Percentiles rank a stretch among this genome's conserved stretches.
These are phyloP conservation scores for Oreochromis grahami DNA, from an alignment of 2,797 vertebrate species.

Conservation along the genomic window DNA sequence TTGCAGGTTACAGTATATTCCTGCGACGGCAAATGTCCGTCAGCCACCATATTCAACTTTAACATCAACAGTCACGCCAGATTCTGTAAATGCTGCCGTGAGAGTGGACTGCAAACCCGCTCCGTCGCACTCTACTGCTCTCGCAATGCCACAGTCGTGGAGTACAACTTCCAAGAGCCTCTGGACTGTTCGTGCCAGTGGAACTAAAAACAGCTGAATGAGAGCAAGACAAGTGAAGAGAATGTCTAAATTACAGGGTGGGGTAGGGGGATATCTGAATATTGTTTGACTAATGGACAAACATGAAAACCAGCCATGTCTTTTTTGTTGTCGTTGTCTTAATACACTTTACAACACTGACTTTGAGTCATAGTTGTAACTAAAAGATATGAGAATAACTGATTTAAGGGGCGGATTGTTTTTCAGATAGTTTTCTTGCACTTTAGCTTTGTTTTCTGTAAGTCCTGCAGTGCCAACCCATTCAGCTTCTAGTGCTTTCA, in stretches of 20 bases:
- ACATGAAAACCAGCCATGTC: slow-evolving; percentile 54
- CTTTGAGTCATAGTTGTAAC: slow-evolving; percentile 11
- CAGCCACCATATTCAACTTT: slow-evolving; percentile 98
- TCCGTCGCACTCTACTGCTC: slow-evolving; percentile 90
- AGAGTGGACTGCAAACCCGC: slow-evolving; percentile 86
- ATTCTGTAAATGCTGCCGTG: slow-evolving; percentile 97
- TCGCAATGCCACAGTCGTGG: slow-evolving; percentile 88
- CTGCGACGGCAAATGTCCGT: slow-evolving; percentile 96
- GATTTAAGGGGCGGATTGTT: background rate
- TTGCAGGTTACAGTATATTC: slow-evolving; percentile 89
- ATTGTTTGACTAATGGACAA: slow-evolving; percentile 26
- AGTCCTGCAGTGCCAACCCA: slow-evolving; percentile 14
- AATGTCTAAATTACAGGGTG: slow-evolving; percentile 1
- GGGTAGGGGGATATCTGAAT: background rate
- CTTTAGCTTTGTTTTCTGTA: slow-evolving; percentile 24
- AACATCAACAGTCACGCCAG: slow-evolving; percentile 95
- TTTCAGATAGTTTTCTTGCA: slow-evolving; percentile 34
- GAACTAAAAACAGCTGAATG: slow-evolving; percentile 76
- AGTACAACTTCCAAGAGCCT: slow-evolving; percentile 91
- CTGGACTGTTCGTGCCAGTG: slow-evolving; percentile 95
- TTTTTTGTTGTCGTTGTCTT: background rate
- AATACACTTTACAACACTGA: slow-evolving; percentile 13
- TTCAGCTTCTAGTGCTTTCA: slow-evolving; percentile 32
- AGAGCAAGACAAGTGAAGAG: background rate
- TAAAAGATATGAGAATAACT: slow-evolving; percentile 2